These are phyloP conservation scores for Megaceryle torquata DNA, from an alignment of 2,113 vertebrate species.

Conservation along the genomic window DNA sequence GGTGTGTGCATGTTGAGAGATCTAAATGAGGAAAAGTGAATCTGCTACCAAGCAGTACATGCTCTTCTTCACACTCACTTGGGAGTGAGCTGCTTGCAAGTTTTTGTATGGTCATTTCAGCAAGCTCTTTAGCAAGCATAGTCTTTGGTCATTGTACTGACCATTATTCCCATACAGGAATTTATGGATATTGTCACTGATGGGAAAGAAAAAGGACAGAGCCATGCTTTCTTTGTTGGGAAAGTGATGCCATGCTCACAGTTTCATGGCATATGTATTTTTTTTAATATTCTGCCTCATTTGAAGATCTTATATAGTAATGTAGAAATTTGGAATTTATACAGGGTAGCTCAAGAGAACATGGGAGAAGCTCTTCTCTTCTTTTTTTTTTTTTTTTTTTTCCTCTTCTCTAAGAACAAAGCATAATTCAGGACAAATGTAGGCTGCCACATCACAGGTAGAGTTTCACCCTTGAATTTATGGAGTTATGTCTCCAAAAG, in stretches of 20 bases:
- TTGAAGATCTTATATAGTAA: neutral
- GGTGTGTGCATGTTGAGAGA: neutral
- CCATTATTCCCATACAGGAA: neutral
- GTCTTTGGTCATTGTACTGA: neutral
- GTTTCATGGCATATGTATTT: neutral
- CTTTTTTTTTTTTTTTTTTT: neutral
- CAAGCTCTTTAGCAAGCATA: neutral
- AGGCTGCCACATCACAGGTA: neutral
- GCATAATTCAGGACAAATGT: neutral
- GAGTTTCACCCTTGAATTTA: neutral
- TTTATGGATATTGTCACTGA: neutral
- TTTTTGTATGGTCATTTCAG: neutral
- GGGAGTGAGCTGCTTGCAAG: neutral
- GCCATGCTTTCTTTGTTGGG: neutral
- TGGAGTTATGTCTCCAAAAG: neutral
- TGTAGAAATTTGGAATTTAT: neutral
- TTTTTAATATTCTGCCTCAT: neutral
- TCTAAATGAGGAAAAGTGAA: neutral
- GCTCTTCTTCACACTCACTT: neutral
- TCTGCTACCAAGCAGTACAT: rapidly evolving
- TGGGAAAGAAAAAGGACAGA: neutral
- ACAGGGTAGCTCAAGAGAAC: neutral
- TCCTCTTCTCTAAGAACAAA: neutral
- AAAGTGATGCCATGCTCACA: neutral
- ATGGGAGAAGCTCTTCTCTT: neutral